These are phyloP conservation scores for Mamestra configurata DNA, from an alignment of 1,140 invertebrate species.

Conservation along the genomic window DNA sequence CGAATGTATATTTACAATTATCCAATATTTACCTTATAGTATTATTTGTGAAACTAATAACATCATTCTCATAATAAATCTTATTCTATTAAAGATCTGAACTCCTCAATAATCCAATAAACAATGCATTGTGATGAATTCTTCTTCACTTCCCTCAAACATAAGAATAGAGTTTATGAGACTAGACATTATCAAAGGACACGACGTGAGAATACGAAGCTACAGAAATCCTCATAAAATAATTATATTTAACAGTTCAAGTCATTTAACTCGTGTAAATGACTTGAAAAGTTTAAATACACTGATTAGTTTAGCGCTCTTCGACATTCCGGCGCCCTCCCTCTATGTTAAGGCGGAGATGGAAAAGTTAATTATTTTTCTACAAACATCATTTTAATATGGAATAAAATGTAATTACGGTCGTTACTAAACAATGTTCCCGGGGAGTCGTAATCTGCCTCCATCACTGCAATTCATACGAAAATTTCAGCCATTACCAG, in stretches of 20 bases:
- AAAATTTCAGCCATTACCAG: constrained; percentile 33
- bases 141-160: not conserved
- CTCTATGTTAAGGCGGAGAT: not conserved
- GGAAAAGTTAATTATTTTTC: constrained; percentile 42
- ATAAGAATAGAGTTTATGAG: constrained; percentile 28
- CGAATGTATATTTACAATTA: constrained; percentile 41
- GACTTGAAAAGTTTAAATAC: not conserved
- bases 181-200: constrained; percentile 28
- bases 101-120: constrained; percentile 34
- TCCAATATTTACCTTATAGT: constrained; percentile 18
- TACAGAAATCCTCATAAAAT: not conserved
- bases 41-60: constrained; percentile 27
- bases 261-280: not conserved
- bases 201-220: not conserved
- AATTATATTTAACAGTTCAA: constrained; percentile 12
- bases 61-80: constrained; percentile 35
- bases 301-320: not conserved
- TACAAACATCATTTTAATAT: constrained; percentile 36
- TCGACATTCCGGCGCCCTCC: not conserved
- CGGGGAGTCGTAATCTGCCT: constrained; percentile 21
- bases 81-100: constrained; percentile 38
- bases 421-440: constrained; percentile 34
- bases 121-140: constrained; percentile 38
- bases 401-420: constrained; percentile 43
- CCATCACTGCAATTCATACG: constrained; percentile 45